These are phyloP conservation scores for Neodiprion fabricii DNA, from an alignment of 1,140 invertebrate genomes.

Conservation along the genomic window DNA sequence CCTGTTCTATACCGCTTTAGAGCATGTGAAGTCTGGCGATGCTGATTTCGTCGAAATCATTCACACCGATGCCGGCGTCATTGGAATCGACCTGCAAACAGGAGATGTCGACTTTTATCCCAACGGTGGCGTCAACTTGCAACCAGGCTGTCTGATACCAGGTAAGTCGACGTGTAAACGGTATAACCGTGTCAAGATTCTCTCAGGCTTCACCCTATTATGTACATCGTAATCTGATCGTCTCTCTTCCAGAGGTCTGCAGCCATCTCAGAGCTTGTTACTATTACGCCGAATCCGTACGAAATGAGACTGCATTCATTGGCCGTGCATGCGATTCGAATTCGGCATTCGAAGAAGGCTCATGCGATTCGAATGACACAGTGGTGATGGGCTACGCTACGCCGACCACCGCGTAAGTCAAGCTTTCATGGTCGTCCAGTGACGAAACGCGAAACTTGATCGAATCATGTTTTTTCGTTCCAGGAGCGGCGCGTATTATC, in stretches of 20 bases:
- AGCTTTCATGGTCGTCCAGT: no score
- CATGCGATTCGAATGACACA: constrained; percentile 21
- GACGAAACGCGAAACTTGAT: no score
- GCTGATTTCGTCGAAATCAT: constrained; percentile 67
- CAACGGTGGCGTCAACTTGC: constrained; percentile 66
- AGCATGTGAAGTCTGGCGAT: constrained; percentile 54
- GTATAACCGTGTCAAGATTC: constrained; percentile 39
- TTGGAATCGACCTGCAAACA: constrained; percentile 47
- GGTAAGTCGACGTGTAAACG: constrained; percentile 48
- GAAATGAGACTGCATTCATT: constrained; percentile 45
- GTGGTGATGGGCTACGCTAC: constrained; percentile 39
- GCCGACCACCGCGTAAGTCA: constrained; percentile 31
- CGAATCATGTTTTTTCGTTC: constrained; percentile 16
- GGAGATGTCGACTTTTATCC: constrained; percentile 74
- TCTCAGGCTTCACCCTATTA: no score
- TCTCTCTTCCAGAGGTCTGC: constrained; percentile 63
- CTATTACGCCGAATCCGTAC: constrained; percentile 67
- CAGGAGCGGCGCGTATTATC: constrained; percentile 32
- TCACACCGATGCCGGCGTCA: constrained; percentile 66
- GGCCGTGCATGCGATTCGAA: constrained; percentile 43
- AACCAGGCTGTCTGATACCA: constrained; percentile 69
- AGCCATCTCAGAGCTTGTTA: constrained; percentile 71
- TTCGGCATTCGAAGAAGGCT: not conserved
- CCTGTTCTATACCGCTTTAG: constrained; percentile 39
- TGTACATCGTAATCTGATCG: no score